These are phyloP conservation scores for Orientallactaga sibirica DNA, from an alignment of 2,797 vertebrate genomes.

Conservation along the genomic window DNA sequence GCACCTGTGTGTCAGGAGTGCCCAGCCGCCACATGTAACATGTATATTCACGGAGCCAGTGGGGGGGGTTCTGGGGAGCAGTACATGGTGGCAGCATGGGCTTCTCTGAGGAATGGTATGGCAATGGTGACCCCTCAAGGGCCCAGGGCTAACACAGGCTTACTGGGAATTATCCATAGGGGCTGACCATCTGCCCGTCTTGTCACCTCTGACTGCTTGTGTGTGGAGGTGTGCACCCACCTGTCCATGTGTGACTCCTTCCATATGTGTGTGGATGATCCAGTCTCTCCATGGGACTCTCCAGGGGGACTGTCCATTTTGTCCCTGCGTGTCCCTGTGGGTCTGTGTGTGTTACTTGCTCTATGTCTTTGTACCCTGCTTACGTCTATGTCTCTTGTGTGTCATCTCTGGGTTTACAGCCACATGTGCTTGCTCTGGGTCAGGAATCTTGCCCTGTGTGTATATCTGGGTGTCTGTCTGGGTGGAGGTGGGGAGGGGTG, in stretches of 20 bases:
- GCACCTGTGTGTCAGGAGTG: conserved; percentile 68
- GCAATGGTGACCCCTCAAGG: not conserved
- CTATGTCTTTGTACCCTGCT: not conserved
- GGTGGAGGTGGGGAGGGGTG: not conserved
- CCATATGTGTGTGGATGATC: not conserved
- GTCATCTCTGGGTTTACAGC: not conserved
- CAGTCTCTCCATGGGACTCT: not conserved
- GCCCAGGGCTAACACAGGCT: not conserved
- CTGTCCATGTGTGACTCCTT: not conserved
- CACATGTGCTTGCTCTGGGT: not conserved
- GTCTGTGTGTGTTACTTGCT: not conserved
- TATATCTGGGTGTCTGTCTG: not conserved
- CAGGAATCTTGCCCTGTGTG: not conserved
- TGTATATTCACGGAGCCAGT: not conserved
- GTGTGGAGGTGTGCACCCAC: not conserved
- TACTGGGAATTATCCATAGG: not conserved
- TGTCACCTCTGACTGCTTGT: not conserved
- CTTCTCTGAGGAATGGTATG: not conserved
- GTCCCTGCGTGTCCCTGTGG: not conserved
- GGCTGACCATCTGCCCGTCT: not conserved
- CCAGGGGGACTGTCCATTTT: not conserved
- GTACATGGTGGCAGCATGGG: not conserved
- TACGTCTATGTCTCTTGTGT: not conserved
- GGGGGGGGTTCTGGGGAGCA: not conserved
- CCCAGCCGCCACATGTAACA: conserved; percentile 24